These are phyloP conservation scores for Zosterops japonicus DNA, from an alignment of 2,113 vertebrate species.

Conservation along the genomic window DNA sequence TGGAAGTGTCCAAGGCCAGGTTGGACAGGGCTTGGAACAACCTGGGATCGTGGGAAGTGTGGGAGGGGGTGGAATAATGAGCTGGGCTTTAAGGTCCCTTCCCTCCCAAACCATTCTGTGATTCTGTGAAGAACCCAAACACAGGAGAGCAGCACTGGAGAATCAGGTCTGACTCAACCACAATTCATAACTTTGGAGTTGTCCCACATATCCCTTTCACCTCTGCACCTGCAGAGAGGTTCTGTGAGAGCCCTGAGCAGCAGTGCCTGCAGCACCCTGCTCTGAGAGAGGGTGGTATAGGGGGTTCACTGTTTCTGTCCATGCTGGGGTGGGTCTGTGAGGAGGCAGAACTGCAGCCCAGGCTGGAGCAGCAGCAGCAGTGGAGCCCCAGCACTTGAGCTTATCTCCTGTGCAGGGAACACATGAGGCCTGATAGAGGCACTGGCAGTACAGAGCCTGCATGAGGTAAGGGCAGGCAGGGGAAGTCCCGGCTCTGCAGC, in stretches of 20 bases:
- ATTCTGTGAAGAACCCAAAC: background rate
- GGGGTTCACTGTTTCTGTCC: background rate
- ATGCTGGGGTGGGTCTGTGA: background rate
- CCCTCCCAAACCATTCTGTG: too few species aligned
- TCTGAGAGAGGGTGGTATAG: rapidly evolving
- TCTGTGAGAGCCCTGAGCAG: background rate
- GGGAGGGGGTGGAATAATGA: background rate
- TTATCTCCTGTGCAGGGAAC: background rate
- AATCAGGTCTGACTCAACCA: background rate
- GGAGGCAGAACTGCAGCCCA: background rate
- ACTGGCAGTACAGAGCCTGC: background rate
- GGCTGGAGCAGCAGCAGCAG: background rate
- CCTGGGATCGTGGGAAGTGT: background rate
- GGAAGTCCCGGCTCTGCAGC: background rate
- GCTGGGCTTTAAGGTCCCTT: background rate
- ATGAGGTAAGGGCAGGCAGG: background rate
- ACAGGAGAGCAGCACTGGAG: background rate
- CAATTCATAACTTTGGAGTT: rapidly evolving
- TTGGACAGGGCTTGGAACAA: rapidly evolving
- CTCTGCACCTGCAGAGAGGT: background rate
- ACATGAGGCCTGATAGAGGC: rapidly evolving
- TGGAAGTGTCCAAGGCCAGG: background rate
- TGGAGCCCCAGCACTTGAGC: background rate
- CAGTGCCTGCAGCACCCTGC: background rate
- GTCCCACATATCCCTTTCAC: background rate